Evolutionary conservation across 2,113 vertebrate species (phyloP).

Genomic region (Rutilus rutilus): DNA sequence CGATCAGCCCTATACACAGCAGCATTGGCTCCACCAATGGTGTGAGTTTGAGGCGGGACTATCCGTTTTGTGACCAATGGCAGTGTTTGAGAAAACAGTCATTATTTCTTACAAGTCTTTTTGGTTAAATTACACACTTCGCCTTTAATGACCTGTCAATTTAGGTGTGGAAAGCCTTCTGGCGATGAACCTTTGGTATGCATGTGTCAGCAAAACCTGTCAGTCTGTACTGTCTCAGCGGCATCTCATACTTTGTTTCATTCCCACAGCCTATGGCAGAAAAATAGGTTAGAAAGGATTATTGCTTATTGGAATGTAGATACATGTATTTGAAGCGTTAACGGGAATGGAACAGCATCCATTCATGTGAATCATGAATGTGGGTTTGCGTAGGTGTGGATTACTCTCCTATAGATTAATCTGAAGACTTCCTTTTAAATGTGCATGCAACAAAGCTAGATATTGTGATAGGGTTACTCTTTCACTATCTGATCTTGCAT

Average conservation of each 20-base stretch:
- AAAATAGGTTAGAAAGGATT: neutral
- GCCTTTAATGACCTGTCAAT: slow-evolving; percentile 17
- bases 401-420: neutral
- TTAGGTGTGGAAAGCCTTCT: slow-evolving; percentile 13
- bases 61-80: neutral
- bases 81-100: neutral
- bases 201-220: slow-evolving; percentile 11
- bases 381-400: neutral
- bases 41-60: neutral
- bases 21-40: neutral
- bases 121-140: slow-evolving; percentile 1
- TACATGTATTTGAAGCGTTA: neutral
- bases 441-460: neutral
- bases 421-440: neutral
- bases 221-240: neutral
- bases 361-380: slow-evolving; percentile 5
- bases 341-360: neutral
- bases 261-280: slow-evolving; percentile 1
- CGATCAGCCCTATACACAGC: neutral
- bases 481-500: slow-evolving; percentile 15
- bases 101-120: neutral
- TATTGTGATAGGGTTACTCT: neutral
- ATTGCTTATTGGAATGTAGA: neutral
- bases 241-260: neutral
- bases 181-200: neutral